A percentile compares a stretch with the other conserved stretches of the same genome.
Evolutionary conservation across 2,797 vertebrate species (phyloP).

Genomic region (Labroides dimidiatus): DNA sequence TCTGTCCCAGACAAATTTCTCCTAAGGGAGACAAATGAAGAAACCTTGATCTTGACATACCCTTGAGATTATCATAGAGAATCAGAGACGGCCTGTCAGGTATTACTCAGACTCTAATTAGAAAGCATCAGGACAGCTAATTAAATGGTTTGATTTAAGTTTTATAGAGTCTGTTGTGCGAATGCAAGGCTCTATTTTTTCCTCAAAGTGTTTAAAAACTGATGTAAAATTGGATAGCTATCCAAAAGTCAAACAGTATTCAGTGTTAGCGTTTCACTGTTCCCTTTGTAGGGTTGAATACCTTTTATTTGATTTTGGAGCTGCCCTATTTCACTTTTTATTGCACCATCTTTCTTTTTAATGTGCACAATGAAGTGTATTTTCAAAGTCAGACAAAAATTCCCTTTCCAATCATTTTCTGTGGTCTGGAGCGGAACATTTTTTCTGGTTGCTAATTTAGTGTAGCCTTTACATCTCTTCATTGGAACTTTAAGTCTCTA

Average conservation of each 20-base stretch:
- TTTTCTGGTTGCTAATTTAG: no score
- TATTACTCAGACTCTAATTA: conserved; percentile 10
- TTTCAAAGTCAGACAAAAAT: no score
- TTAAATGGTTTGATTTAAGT: not conserved
- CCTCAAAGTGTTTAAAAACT: not conserved
- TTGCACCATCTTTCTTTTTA: not conserved
- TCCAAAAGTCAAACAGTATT: not conserved
- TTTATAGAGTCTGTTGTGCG: conserved; percentile 1
- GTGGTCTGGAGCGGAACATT: no score
- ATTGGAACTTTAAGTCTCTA: not conserved
- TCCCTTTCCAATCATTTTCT: no score
- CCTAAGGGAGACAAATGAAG: no score
- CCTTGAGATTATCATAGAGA: no score
- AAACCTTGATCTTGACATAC: no score
- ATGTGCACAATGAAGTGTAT: not conserved
- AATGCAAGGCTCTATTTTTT: not conserved
- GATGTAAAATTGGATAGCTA: not conserved
- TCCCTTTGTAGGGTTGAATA: no score
- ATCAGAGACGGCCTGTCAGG: not conserved
- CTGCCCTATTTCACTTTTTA: not conserved
- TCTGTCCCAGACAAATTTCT: no score
- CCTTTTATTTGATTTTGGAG: no score
- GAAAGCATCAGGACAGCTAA: not conserved
- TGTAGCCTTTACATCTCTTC: no score
- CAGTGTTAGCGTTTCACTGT: not conserved